Evolutionary conservation across 2,113 vertebrate species (phyloP).

Genomic region (Chloropsis cyanopogon): DNA sequence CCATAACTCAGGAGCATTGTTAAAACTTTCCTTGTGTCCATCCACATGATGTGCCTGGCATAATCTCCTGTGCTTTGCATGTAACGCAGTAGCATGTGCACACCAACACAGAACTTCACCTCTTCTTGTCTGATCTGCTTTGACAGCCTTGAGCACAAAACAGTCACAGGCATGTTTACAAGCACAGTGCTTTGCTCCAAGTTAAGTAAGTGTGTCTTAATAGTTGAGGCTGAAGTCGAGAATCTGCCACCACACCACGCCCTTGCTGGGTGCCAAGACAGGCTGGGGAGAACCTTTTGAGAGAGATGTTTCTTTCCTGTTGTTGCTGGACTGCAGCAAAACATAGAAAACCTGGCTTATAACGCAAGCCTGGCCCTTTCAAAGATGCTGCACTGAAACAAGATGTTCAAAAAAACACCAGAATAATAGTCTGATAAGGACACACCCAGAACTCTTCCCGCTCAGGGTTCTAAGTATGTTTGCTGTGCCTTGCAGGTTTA

Average conservation of each 20-base stretch:
- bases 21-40: not conserved
- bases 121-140: not conserved
- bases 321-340: not conserved
- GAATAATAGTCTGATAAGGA: not conserved
- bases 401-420: not conserved
- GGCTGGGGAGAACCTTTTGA: not conserved
- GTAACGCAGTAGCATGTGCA: fast-evolving
- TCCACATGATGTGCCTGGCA: too few relatives aligned
- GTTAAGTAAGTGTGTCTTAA: not conserved
- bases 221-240: not conserved
- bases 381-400: not conserved
- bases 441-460: not conserved
- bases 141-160: not conserved
- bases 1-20: not conserved
- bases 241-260: not conserved
- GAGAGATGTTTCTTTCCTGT: not conserved
- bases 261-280: not conserved
- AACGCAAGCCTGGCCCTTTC: not conserved
- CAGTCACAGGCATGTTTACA: not conserved
- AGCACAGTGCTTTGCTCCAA: not conserved
- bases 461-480: not conserved
- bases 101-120: not conserved
- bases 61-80: not conserved
- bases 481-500: slow-evolving; percentile 1
- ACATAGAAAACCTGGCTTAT: not conserved